Percentiles rank a stretch among this genome's conserved stretches.
Conservation (phyloP, 2,888 invertebrate species). For the Metellina segmentata region DNA sequence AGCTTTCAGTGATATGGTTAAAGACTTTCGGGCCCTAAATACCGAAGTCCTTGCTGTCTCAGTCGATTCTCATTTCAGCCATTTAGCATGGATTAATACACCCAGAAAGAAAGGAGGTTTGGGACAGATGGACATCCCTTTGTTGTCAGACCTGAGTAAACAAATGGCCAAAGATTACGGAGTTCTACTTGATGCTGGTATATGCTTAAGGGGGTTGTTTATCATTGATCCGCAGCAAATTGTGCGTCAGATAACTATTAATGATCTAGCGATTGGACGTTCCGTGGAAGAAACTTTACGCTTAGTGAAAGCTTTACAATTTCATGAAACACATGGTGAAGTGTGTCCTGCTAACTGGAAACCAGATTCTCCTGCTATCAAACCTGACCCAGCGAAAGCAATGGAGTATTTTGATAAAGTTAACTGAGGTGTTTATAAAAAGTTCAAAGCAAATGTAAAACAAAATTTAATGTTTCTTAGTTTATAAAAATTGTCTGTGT, state of each 20-base stretch:
- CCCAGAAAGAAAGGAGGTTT: conserved; percentile 89
- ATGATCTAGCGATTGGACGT: conserved; percentile 83
- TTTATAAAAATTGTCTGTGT: no score
- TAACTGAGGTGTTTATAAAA: conserved; percentile 40
- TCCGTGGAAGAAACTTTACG: conserved; percentile 84
- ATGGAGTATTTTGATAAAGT: conserved; percentile 88
- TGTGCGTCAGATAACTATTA: conserved; percentile 82
- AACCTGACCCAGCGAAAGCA: conserved; percentile 90
- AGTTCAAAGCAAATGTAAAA: no score
- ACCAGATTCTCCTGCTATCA: conserved; percentile 95
- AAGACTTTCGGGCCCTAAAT: conserved; percentile 88
- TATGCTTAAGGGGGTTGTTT: conserved; percentile 85
- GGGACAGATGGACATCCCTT: conserved; percentile 95
- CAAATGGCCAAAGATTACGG: conserved; percentile 93
- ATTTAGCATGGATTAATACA: conserved; percentile 96
- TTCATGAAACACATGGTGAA: conserved; percentile 95
- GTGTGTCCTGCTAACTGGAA: conserved; percentile 97
- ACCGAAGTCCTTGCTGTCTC: conserved; percentile 94
- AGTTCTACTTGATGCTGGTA: conserved; percentile 89
- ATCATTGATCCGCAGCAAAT: conserved; percentile 82
- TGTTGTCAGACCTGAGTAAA: conserved; percentile 95
- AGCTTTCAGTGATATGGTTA: conserved; percentile 92
- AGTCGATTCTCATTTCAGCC: conserved; percentile 97
- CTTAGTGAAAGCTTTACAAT: conserved; percentile 98
- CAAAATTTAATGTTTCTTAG: no score